These are phyloP conservation scores for Pristionchus arcanus DNA, from an alignment of 2,888 invertebrate genomes.

Conservation along the genomic window DNA sequence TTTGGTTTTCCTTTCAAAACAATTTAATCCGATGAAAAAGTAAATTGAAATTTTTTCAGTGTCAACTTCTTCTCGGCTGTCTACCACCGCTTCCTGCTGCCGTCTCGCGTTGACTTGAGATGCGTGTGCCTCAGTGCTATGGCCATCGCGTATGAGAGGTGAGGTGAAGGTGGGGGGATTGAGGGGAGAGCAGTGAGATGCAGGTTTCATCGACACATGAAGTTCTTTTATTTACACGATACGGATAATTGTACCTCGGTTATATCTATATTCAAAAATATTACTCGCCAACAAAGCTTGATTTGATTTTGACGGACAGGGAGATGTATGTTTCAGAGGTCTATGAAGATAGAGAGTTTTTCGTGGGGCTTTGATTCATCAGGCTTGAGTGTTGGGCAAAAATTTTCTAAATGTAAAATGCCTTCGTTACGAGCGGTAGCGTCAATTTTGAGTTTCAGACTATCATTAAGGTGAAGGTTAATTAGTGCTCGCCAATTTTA, in stretches of 20 bases:
- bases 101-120: conserved; percentile 93
- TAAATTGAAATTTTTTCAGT: conserved; percentile 81
- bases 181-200: not conserved
- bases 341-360: not conserved
- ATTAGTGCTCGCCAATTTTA: not conserved
- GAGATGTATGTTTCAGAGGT: not conserved
- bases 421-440: too few relatives aligned
- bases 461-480: not conserved
- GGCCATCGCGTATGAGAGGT: conserved; percentile 90
- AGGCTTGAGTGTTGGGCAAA: not conserved
- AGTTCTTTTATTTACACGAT: too few relatives aligned
- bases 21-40: not conserved
- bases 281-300: too few relatives aligned
- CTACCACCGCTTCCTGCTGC: conserved; percentile 96
- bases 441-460: not conserved
- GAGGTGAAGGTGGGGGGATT: not conserved
- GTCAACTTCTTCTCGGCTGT: conserved; percentile 98
- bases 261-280: too few relatives aligned
- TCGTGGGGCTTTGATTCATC: not conserved
- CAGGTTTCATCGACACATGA: not conserved
- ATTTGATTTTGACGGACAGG: too few relatives aligned
- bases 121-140: conserved; percentile 95
- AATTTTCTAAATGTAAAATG: too few relatives aligned
- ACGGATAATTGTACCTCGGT: too few relatives aligned
- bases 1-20: not conserved